Evolutionary conservation across 2,797 vertebrate species (phyloP).

Genomic region (Rhinogobio ventralis): DNA sequence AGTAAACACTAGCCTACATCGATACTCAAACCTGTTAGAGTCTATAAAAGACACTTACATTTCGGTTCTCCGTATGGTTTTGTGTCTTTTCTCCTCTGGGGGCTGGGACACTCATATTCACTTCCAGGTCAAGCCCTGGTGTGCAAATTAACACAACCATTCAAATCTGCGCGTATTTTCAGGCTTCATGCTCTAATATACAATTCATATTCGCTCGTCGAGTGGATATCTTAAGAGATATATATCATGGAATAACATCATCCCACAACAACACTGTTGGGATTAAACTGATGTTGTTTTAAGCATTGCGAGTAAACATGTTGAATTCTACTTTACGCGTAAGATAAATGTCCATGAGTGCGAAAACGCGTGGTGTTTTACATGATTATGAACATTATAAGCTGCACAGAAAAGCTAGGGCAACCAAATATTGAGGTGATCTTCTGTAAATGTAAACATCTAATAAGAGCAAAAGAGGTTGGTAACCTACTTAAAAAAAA

Average conservation of each 20-base stretch:
- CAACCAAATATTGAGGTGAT: neutral
- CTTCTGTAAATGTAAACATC: neutral
- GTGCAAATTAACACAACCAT: constrained; percentile 44
- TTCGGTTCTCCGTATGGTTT: constrained; percentile 29
- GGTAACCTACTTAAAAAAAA: neutral
- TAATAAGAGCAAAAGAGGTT: neutral
- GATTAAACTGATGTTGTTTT: neutral
- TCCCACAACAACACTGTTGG: constrained; percentile 16
- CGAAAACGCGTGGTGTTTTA: neutral
- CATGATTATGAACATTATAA: neutral
- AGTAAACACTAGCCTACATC: neutral
- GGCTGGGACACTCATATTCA: constrained; percentile 38
- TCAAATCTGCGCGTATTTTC: constrained; percentile 13
- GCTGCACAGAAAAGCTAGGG: neutral
- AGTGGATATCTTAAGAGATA: neutral
- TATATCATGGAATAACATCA: constrained; percentile 18
- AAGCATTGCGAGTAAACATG: constrained; percentile 1
- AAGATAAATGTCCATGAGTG: neutral
- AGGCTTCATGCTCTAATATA: neutral
- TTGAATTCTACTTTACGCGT: neutral
- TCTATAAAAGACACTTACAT: constrained; percentile 27
- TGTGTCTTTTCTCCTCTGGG: constrained; percentile 43
- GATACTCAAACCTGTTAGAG: neutral
- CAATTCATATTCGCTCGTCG: neutral
- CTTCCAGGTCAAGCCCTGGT: constrained; percentile 54